Base-by-base conservation (phyloP, 2,888 invertebrate genomes). In the Eupithecia subfuscata region DNA sequence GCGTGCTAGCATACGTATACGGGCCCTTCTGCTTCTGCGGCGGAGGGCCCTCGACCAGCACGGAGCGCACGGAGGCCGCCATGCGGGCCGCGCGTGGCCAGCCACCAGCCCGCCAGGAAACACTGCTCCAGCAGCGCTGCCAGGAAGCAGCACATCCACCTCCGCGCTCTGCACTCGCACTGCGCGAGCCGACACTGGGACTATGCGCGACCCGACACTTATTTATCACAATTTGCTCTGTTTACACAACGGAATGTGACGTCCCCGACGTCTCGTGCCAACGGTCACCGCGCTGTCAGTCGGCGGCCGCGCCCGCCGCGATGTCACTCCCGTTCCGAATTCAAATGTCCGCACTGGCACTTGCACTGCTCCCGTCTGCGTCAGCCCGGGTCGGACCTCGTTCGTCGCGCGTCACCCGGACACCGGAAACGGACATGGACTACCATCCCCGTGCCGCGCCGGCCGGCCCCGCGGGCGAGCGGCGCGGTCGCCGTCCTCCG, bases 1-100 rank as follows among this genome's bases (percentile, higher is more conserved):
- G 96, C n/a, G 95, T 95, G 89, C 95, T 96, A 86, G 95, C 95
- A 90, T 95, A 96, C 75, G 95, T 95, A 84, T 95, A 96, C 78
- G 95, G 95, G 70, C 95, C 94, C 90, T 88, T 89, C 78, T 84
- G 80, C 75, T 85, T 87, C 64, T 18, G 40, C 16, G 87, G 85
- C 79, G 88, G 90, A n/a, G 93, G 94, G 8, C 91, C 92, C 81
- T 93, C 93, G 79, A 94, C 92, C 82, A 93, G 86, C 82, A 94
- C 90, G 63, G 91, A 88, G 71, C 90, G 90, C 84, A 94, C 88
- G 73, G 93, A 91, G 81, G 91, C 90, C 85, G 90, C 91, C 94
- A 94, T 93, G 73, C 7, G 63, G 14, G 14, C 69, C 70, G 69
- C 70, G 9, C 52, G 65, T 69, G 77, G 63, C 71, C 79, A 82